Percentiles rank a stretch among this genome's conserved stretches.
Conservation (phyloP, 2,797 vertebrate species). For the Liparis tanakae region DNA sequence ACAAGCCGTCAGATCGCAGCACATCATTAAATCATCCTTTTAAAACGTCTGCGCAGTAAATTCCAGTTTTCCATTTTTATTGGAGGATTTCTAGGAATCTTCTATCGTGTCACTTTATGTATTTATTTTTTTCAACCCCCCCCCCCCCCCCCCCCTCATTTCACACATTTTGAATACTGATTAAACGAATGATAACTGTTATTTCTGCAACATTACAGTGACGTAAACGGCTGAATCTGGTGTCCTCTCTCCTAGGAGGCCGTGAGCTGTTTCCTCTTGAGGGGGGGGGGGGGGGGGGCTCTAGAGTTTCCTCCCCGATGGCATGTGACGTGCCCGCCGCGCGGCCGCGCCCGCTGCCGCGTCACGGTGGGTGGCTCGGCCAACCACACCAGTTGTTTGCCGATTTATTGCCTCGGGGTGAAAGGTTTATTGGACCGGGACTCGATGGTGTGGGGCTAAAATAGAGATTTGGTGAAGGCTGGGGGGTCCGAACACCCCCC, state of each 20-base stretch:
- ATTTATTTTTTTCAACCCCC: neutral
- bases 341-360: slow-evolving; percentile 69
- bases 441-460: slow-evolving; percentile 82
- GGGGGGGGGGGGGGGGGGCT: slow-evolving; percentile 25
- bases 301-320: slow-evolving; percentile 80
- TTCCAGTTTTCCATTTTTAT: neutral
- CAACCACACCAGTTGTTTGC: slow-evolving; percentile 80
- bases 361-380: slow-evolving; percentile 84
- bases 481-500: slow-evolving; percentile 55
- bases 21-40: neutral
- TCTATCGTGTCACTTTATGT: neutral
- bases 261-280: slow-evolving; percentile 13
- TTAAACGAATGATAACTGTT: neutral
- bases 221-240: slow-evolving; percentile 21
- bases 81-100: neutral
- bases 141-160: neutral
- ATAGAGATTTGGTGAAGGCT: slow-evolving; percentile 74
- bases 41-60: neutral
- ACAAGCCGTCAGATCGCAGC: neutral
- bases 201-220: neutral
- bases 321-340: slow-evolving; percentile 80
- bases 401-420: slow-evolving; percentile 79
- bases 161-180: neutral
- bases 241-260: slow-evolving; percentile 16
- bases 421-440: slow-evolving; percentile 81